Evolutionary conservation across 2,888 invertebrate species (phyloP).

Genomic region (Hirtodrosophila trivittata): DNA sequence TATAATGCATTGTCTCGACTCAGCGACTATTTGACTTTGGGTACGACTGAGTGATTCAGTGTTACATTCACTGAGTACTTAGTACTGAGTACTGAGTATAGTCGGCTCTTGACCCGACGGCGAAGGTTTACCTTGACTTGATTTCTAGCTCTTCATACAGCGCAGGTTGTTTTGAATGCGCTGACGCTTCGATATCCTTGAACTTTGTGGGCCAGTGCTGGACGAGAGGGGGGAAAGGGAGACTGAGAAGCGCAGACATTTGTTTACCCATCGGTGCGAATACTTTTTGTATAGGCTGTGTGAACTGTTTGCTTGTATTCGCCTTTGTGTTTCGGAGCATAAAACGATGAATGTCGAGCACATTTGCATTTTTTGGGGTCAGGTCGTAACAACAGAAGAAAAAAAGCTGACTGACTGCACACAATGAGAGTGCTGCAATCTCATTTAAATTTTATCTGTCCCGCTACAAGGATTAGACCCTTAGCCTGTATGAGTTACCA

Average conservation of each 20-base stretch:
- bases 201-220: slow-evolving; percentile 32
- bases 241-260: slow-evolving; percentile 35
- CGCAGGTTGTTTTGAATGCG: slow-evolving; percentile 35
- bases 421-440: slow-evolving; percentile 35
- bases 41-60: slow-evolving; percentile 21
- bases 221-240: slow-evolving; percentile 12
- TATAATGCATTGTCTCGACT: slow-evolving; percentile 14
- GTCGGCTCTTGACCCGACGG: slow-evolving; percentile 45
- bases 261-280: slow-evolving; percentile 58
- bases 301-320: slow-evolving; percentile 33
- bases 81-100: slow-evolving; percentile 10
- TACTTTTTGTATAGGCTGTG: slow-evolving; percentile 40
- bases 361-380: slow-evolving; percentile 57
- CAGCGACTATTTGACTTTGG: slow-evolving; percentile 9
- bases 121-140: slow-evolving; percentile 52
- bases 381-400: slow-evolving; percentile 44
- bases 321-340: slow-evolving; percentile 44
- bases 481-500: slow-evolving; percentile 37
- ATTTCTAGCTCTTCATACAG: slow-evolving; percentile 21
- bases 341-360: slow-evolving; percentile 47
- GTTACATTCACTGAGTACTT: slow-evolving; percentile 1
- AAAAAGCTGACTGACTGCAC: too few relatives aligned
- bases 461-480: slow-evolving; percentile 30
- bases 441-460: slow-evolving; percentile 45
- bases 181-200: slow-evolving; percentile 61